phyloP scores from a whole-genome alignment of 1,140 invertebrate species.

The Andricus grossulariae region DNA sequence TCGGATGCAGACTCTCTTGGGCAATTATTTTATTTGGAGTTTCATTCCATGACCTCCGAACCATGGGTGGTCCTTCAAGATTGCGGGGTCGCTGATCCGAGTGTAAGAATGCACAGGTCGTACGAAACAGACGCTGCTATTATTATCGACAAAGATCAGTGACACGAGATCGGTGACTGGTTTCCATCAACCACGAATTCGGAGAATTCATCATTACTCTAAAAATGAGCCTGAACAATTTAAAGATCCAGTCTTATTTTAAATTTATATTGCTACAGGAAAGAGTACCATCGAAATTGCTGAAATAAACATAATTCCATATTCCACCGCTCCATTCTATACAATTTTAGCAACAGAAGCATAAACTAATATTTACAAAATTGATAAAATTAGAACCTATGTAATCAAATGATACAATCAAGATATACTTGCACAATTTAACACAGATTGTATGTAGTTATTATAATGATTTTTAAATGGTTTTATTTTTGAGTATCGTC shows the following conservation, averaged over 20 bases:
- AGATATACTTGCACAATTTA: not conserved
- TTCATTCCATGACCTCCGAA: not conserved
- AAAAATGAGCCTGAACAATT: no score
- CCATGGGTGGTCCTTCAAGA: slow-evolving; percentile 26
- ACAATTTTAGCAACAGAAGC: no score
- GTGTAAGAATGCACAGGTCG: slow-evolving; percentile 18
- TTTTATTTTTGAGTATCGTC: not conserved
- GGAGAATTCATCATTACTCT: not conserved
- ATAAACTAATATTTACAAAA: no score
- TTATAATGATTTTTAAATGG: not conserved
- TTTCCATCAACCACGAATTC: not conserved
- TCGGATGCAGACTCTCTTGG: no score
- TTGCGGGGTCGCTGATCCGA: slow-evolving; percentile 8
- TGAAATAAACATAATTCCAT: no score
- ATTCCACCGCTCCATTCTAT: no score
- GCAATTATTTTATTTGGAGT: not conserved
- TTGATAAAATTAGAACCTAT: no score
- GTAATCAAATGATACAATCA: no score
- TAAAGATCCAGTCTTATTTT: no score
- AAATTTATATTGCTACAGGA: no score
- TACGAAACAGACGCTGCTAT: slow-evolving; percentile 3
- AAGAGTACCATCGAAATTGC: no score
- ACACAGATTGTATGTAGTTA: not conserved
- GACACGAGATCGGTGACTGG: not conserved
- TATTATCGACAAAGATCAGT: slow-evolving; percentile 3